Conservation (phyloP, 2,888 invertebrate genomes). For the Tenthredo scrophulariae region DNA sequence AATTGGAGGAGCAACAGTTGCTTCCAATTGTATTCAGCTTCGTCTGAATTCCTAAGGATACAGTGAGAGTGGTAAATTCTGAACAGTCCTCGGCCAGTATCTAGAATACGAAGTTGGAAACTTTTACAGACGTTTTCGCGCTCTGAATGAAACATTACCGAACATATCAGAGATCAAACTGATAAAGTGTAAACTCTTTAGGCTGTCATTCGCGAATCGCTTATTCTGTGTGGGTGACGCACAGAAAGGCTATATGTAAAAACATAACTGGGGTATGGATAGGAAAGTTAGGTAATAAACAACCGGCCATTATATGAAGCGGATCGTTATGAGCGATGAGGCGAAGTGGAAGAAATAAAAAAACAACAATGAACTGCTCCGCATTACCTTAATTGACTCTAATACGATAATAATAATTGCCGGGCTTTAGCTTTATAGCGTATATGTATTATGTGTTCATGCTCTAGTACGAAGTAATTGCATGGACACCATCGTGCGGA, state of each 20-base stretch:
- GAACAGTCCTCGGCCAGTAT: conserved; percentile 17
- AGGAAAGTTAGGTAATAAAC: conserved; percentile 45
- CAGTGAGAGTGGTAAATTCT: conserved; percentile 17
- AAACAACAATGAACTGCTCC: conserved; percentile 3
- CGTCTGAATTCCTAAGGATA: conserved; percentile 22
- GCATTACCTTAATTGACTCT: conserved; percentile 43
- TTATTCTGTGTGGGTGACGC: background rate
- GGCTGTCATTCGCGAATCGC: background rate
- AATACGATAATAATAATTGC: conserved; percentile 31
- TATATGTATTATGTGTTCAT: background rate
- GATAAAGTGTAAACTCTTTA: background rate
- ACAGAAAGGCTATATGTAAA: background rate
- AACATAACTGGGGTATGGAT: conserved; percentile 21
- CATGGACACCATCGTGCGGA: background rate
- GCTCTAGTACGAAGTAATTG: background rate
- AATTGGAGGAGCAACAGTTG: conserved; percentile 44
- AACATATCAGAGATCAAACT: conserved; percentile 14
- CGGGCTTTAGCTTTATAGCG: background rate
- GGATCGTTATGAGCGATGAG: conserved; percentile 2
- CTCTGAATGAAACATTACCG: background rate
- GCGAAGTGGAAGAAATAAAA: conserved; percentile 18
- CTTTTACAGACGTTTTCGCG: conserved; percentile 4
- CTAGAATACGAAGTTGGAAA: background rate
- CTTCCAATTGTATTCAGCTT: conserved; percentile 10
- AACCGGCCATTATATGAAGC: conserved; percentile 42